These are phyloP conservation scores for Drosophila sechellia DNA, from an alignment of 1,140 invertebrate species.

Conservation along the genomic window DNA sequence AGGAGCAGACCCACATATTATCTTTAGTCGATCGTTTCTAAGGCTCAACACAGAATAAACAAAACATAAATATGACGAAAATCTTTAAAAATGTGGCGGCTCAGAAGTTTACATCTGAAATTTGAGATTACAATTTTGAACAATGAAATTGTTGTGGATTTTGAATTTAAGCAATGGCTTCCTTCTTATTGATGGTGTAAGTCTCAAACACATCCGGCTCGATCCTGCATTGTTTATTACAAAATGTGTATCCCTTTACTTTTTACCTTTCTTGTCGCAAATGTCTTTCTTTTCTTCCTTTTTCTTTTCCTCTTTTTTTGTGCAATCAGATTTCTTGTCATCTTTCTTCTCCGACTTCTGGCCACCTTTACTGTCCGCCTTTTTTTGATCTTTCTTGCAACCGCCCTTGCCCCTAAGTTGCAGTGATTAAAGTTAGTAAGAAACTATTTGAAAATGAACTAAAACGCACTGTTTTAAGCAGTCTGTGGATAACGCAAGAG, in stretches of 20 bases:
- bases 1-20: constrained; percentile 96
- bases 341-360: not conserved
- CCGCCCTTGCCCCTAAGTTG: constrained; percentile 20
- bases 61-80: constrained; percentile 4
- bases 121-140: constrained; percentile 1
- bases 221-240: not conserved
- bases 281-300: constrained; percentile 3
- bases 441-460: constrained; percentile 7
- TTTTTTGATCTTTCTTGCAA: not conserved
- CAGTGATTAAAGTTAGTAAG: not conserved
- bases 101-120: constrained; percentile 10
- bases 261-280: constrained; percentile 11
- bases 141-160: not conserved
- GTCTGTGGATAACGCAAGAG: constrained; percentile 1
- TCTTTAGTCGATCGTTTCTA: constrained; percentile 97
- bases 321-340: constrained; percentile 7
- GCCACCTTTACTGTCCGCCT: not conserved
- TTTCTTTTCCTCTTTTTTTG: constrained; percentile 13
- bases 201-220: not conserved
- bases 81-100: constrained; percentile 3
- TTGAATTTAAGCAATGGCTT: constrained; percentile 21
- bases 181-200: not conserved
- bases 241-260: not conserved
- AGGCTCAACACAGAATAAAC: constrained; percentile 69
- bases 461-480: not conserved